Conservation (phyloP, 2,888 invertebrate genomes). For the Hypomecis punctinalis region DNA sequence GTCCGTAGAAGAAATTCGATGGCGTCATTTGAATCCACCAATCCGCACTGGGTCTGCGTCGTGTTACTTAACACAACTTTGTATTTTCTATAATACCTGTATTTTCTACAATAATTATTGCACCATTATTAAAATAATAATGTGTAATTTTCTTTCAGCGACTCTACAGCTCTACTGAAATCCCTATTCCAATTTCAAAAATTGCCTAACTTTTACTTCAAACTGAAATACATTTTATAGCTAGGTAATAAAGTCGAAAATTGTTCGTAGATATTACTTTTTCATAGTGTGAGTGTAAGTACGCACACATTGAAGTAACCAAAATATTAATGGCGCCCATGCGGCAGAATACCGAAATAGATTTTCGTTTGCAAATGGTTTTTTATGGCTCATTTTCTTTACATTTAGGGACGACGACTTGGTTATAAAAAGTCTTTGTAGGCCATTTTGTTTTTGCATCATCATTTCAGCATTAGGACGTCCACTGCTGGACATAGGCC, state of each 20-base stretch:
- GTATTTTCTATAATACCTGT: too few species aligned
- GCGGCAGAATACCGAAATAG: slow-evolving; percentile 54
- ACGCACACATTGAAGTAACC: slow-evolving; percentile 55
- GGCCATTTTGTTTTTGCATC: not conserved
- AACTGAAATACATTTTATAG: slow-evolving; percentile 40
- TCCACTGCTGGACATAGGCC: too few species aligned
- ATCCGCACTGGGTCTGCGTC: too few species aligned
- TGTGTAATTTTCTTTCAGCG: too few species aligned
- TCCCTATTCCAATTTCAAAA: slow-evolving; percentile 53
- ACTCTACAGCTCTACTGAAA: slow-evolving; percentile 23
- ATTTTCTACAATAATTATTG: too few species aligned
- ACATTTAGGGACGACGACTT: not conserved
- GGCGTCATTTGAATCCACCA: too few species aligned
- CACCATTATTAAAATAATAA: too few species aligned
- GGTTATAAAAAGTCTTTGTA: not conserved
- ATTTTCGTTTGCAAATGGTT: slow-evolving; percentile 50
- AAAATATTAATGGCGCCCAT: slow-evolving; percentile 67
- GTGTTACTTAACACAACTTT: too few species aligned
- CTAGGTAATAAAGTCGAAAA: not conserved
- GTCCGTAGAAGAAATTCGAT: too few species aligned
- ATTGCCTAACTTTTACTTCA: slow-evolving; percentile 47
- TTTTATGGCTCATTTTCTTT: not conserved
- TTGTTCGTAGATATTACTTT: slow-evolving; percentile 34
- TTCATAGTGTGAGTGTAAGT: slow-evolving; percentile 45
- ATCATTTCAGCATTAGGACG: too few species aligned